A percentile compares a stretch with the other conserved stretches of the same genome.
phyloP scores from a whole-genome alignment of 2,888 invertebrate species.

The Spisula subtruncata region DNA sequence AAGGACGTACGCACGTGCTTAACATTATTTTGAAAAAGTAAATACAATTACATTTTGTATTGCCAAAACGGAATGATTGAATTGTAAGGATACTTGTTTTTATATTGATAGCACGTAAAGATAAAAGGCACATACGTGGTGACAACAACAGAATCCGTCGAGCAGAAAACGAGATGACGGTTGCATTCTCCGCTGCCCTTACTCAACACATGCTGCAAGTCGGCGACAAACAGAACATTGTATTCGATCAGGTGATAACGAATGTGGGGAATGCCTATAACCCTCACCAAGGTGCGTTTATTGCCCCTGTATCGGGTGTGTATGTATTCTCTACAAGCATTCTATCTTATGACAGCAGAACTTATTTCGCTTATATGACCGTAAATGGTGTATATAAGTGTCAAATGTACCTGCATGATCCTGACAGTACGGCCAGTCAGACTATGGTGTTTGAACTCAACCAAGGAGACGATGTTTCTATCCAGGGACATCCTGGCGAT shows the following conservation, averaged over 20 bases:
- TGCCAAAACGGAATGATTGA: no score
- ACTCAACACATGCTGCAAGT: background rate
- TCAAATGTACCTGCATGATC: background rate
- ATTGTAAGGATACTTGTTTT: background rate
- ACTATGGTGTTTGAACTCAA: background rate
- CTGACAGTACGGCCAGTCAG: background rate
- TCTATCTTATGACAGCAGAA: conserved; percentile 54
- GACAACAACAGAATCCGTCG: background rate
- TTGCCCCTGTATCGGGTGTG: background rate
- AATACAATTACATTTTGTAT: no score
- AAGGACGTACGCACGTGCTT: no score
- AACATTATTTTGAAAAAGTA: no score
- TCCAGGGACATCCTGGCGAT: background rate
- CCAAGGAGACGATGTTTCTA: background rate
- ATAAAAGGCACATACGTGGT: background rate
- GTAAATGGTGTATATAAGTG: background rate
- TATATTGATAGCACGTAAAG: background rate
- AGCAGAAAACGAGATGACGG: background rate
- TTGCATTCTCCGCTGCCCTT: background rate
- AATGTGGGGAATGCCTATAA: background rate
- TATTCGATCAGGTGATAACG: background rate
- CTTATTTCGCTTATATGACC: conserved; percentile 31
- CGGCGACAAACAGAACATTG: background rate
- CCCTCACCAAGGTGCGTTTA: background rate
- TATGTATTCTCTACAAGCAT: conserved; percentile 23